Evolutionary conservation across 2,888 invertebrate species (phyloP).

Genomic region (Drosophila rubida): DNA sequence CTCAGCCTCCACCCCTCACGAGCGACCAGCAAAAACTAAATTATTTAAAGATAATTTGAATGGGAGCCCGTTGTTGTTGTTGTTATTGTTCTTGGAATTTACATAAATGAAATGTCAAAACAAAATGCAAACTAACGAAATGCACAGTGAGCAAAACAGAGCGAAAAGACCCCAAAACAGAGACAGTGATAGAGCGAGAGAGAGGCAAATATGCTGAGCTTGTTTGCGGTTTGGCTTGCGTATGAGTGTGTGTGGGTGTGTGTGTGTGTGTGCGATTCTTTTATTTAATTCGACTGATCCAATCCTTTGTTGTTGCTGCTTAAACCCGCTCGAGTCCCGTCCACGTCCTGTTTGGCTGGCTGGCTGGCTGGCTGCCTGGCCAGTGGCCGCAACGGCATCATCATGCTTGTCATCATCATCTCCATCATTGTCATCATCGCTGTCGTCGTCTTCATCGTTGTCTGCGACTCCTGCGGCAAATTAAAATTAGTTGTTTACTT

Average conservation of each 20-base stretch:
- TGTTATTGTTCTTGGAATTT: slow-evolving; percentile 61
- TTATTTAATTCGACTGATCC: slow-evolving; percentile 66
- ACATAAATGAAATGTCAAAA: slow-evolving; percentile 74
- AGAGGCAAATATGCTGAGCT: slow-evolving; percentile 58
- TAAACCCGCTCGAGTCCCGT: neutral
- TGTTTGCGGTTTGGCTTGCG: slow-evolving; percentile 55
- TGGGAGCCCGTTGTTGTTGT: slow-evolving; percentile 61
- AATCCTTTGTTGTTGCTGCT: slow-evolving; percentile 49
- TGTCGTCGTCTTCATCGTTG: slow-evolving; percentile 44
- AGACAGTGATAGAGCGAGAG: slow-evolving; percentile 9
- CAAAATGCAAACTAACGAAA: slow-evolving; percentile 65
- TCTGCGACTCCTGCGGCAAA: slow-evolving; percentile 79
- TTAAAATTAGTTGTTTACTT: slow-evolving; percentile 81
- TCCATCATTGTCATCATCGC: slow-evolving; percentile 41
- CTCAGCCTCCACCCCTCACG: neutral
- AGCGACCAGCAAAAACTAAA: slow-evolving; percentile 54
- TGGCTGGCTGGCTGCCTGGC: neutral
- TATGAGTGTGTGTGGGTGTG: slow-evolving; percentile 23
- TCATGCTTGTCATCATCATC: slow-evolving; percentile 10
- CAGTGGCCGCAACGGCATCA: slow-evolving; percentile 19
- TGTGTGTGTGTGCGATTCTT: slow-evolving; percentile 47
- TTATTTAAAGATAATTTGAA: slow-evolving; percentile 78
- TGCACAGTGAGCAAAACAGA: slow-evolving; percentile 25
- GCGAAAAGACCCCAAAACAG: slow-evolving; percentile 17
- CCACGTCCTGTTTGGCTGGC: slow-evolving; percentile 6